Base-by-base conservation (phyloP, 23 tunicate genomes). In the Diplosoma virens region DNA sequence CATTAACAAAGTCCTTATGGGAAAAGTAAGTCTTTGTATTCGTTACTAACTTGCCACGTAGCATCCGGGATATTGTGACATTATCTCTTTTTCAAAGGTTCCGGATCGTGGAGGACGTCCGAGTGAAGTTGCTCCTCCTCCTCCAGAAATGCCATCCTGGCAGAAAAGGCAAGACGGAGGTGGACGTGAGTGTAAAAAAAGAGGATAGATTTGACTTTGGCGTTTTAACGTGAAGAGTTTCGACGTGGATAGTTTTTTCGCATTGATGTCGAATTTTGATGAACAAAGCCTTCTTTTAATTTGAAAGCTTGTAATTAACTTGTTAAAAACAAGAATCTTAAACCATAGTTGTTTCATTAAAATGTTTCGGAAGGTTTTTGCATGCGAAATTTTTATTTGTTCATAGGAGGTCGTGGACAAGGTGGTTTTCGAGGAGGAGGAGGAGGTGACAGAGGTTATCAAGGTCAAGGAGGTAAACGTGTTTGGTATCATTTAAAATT, bases 111-210 rank as follows among this genome's bases (percentile, higher is more conserved):
- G 97, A 27, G 97, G 97, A 17, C 67, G 97, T 25, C 52, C 86
- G 20, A 64, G 74, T 50, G 97, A 90, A 79, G 72, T 80, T 22
- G 67, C 77, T 18, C 82, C 97, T 22, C 97, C 97, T 1, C 83
- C 88, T 25, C 90, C 97, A 26, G 97, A 90, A 45, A 90, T 90
- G 97, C 97, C 97, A 56, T 67, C 80, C 1, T 90, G 97, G 97
- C 90, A 90, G 77, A 90, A 83, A 58, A 60, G 96, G 16, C 87
- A 71, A 45, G 88, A 71, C 65, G 85, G 75, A 71, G 85, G 87
- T 3, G 78, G 78, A 47, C 36, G 78, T 72, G 27, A 47, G 78
- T 25, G 25, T 58, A 6, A 6, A n/a, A n/a, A n/a, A n/a, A n/a
- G n/a, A n/a, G n/a, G n/a, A n/a, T n/a, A n/a, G n/a, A n/a, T n/a